phyloP scores from a whole-genome alignment of 92 coral and sea anemone genomes.

The Pocillopora meandrina region DNA sequence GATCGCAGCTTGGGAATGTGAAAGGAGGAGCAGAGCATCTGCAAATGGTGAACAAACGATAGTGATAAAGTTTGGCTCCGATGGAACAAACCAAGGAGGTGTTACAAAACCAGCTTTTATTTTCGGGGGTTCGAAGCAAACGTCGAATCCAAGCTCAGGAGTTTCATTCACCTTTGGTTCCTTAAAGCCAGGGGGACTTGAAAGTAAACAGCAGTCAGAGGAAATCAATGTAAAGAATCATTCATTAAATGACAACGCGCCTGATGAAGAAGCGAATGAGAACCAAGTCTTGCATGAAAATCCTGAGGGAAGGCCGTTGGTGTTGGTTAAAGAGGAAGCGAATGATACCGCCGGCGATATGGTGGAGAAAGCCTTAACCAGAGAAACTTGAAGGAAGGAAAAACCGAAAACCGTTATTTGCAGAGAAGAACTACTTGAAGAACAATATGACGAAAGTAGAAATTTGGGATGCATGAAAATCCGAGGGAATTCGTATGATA shows the following conservation, averaged over 20 bases:
- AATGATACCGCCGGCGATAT: background rate
- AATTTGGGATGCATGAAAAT: too few relatives aligned
- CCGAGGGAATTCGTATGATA: too few relatives aligned
- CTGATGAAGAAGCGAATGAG: background rate
- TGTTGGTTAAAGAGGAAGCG: too few relatives aligned
- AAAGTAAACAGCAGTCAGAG: background rate
- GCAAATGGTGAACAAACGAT: too few relatives aligned
- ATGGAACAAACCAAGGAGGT: too few relatives aligned
- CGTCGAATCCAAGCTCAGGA: background rate
- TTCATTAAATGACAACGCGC: background rate
- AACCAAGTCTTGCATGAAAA: too few relatives aligned
- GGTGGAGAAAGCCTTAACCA: background rate
- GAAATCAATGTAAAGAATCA: background rate
- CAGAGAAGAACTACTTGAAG: background rate
- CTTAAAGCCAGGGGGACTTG: background rate
- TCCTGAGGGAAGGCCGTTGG: too few relatives aligned
- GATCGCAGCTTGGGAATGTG: conserved; percentile 40
- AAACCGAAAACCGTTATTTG: background rate
- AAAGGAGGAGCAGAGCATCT: conserved; percentile 45
- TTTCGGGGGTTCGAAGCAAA: background rate
- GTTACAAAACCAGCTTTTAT: too few relatives aligned
- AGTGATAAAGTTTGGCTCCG: too few relatives aligned
- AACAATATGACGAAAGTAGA: background rate
- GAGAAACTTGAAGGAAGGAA: too few relatives aligned
- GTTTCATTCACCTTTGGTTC: background rate